Percentiles rank a stretch among this genome's conserved stretches.
phyloP scores from a whole-genome alignment of 1,140 invertebrate genomes.

The Limonius californicus region DNA sequence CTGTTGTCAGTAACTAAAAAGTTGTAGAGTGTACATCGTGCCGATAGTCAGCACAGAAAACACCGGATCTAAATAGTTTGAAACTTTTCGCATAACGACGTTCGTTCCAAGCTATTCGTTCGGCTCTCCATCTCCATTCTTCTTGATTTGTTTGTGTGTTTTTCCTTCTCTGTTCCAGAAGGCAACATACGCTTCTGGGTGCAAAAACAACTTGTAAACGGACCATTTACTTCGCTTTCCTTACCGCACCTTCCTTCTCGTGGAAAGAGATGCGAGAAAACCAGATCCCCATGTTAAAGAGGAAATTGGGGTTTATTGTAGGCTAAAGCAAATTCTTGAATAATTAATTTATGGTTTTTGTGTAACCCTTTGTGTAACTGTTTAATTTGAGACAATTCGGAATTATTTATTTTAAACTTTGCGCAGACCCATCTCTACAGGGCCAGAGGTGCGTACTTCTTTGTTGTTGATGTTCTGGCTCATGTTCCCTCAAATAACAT shows the following conservation, averaged over 20 bases:
- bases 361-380: background rate
- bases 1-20: slow-evolving; percentile 6
- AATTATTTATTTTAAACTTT: too few relatives aligned
- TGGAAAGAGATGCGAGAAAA: background rate
- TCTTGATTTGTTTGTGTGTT: slow-evolving; percentile 8
- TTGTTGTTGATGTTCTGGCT: too few relatives aligned
- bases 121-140: background rate
- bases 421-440: too few relatives aligned
- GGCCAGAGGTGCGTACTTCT: too few relatives aligned
- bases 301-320: background rate
- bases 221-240: slow-evolving; percentile 31
- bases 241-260: slow-evolving; percentile 19
- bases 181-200: slow-evolving; percentile 22
- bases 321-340: background rate
- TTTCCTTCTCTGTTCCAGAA: background rate
- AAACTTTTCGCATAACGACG: slow-evolving; percentile 30
- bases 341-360: background rate
- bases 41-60: slow-evolving; percentile 15
- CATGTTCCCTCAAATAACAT: too few relatives aligned
- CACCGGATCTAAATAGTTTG: slow-evolving; percentile 26
- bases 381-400: too few relatives aligned
- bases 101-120: slow-evolving; percentile 23
- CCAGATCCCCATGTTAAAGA: background rate
- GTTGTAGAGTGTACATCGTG: background rate
- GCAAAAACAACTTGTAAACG: slow-evolving; percentile 35